Conservation (phyloP, 2,113 vertebrate genomes). For the Todiramphus chloris region DNA sequence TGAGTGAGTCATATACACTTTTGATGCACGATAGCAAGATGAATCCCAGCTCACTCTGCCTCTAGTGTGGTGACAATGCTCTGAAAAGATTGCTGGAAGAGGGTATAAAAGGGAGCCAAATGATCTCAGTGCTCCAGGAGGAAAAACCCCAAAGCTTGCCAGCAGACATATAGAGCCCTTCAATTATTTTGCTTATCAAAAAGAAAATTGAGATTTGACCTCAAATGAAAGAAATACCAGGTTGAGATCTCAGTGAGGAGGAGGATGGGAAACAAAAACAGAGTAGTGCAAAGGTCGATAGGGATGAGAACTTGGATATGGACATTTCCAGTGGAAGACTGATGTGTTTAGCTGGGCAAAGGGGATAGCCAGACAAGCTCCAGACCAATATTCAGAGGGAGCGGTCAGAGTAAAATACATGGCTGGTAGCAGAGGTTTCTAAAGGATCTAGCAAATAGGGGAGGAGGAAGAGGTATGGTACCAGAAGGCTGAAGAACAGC, state of each 20-base stretch:
- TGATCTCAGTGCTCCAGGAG: not conserved
- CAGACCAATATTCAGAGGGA: not conserved
- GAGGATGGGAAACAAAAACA: not conserved
- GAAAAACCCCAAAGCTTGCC: not conserved
- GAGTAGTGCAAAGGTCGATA: not conserved
- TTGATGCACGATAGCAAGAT: not conserved
- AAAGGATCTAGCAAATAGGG: not conserved
- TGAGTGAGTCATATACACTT: not conserved
- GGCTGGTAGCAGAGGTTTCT: not conserved
- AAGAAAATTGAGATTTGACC: not conserved
- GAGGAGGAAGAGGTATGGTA: not conserved
- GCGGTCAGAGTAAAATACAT: not conserved
- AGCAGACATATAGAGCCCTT: accelerated
- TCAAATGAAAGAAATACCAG: not conserved
- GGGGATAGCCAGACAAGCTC: not conserved
- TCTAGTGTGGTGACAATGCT: not conserved
- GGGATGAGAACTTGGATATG: not conserved
- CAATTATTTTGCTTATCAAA: not conserved
- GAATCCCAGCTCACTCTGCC: not conserved
- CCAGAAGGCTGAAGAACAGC: not conserved
- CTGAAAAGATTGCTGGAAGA: not conserved
- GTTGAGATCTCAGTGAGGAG: not conserved
- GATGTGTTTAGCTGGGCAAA: not conserved
- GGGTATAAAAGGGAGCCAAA: not conserved
- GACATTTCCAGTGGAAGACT: not conserved